Evolutionary conservation across 1,140 invertebrate genomes (phyloP), one percentile per base, ranked within the genome.

Genomic region (Cotesia typhae): DNA sequence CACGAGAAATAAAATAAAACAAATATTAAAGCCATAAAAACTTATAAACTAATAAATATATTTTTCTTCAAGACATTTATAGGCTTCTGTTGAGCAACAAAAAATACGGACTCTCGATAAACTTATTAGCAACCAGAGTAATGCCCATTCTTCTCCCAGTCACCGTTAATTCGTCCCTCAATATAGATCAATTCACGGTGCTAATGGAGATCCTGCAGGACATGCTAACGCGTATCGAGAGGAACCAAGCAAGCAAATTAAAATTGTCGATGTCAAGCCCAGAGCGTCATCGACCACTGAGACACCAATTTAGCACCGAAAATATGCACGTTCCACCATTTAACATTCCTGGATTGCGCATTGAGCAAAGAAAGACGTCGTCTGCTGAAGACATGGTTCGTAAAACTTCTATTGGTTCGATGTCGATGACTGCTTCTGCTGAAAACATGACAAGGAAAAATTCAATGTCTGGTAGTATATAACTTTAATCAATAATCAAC

Each of bases 61-160:
- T 65, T 38, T 52, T 35, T 55, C 55, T 17, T 72, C 88, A 87
- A 99, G 97, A 93, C 86, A 96, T 98, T 83, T 98, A 98, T 88
- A 93, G 94, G 79, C 88, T 95, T 77, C 94, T 98, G 92, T 88
- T 98, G 73, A 91, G 91, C 79, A 96, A 98, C 83, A 96, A 96
- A 83, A 94, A 94, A 80, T 98, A 96, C 84, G 96, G 95, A 10
- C 87, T 98, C 55, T 95, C 94, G 1, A 92, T 97, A 9, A 96
- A 95, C 83, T 89, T 97, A 76, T 94, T 98, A 91, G 96, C 97
- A 0, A 97, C 95, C 0, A 92, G 94, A 81, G 95, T 98, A 41
- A 95, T 99, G 90, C 97, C 97, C 0, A 91, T 94, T 6, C 87
- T 98, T 5, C 91, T 97, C 60, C 97, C 97, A 35, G 95, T 97